A percentile compares a stretch with the other conserved stretches of the same genome.
These are phyloP conservation scores for Coendou prehensilis DNA, from an alignment of 2,797 vertebrate genomes.

Conservation along the genomic window DNA sequence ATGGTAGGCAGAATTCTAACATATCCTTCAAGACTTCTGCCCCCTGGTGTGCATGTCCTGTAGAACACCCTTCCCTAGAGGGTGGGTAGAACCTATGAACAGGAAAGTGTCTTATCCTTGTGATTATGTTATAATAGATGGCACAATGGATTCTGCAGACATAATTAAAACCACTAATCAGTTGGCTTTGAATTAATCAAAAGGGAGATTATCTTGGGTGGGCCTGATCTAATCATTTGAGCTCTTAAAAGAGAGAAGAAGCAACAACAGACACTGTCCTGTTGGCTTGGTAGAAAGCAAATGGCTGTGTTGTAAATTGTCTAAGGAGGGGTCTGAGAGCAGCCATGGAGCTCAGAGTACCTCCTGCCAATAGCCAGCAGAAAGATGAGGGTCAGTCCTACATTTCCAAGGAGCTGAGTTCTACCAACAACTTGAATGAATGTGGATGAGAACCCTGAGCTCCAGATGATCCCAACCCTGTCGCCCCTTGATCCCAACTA, in stretches of 20 bases:
- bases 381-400: not conserved
- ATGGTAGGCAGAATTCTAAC: not conserved
- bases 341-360: not conserved
- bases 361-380: not conserved
- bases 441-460: not conserved
- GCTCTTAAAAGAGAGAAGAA: not conserved
- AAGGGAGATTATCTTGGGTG: conserved; percentile 7
- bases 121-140: not conserved
- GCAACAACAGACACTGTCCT: not conserved
- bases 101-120: not conserved
- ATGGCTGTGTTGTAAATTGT: not conserved
- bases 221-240: conserved; percentile 18
- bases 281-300: not conserved
- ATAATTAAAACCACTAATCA: conserved; percentile 58
- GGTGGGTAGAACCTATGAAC: not conserved
- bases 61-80: not conserved
- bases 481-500: not conserved
- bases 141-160: not conserved
- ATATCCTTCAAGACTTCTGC: not conserved
- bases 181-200: conserved; percentile 51
- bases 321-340: not conserved
- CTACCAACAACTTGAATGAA: not conserved
- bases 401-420: not conserved
- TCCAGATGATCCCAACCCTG: not conserved
- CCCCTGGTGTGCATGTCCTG: not conserved